These are phyloP conservation scores for Mionectes olivaceus DNA, from an alignment of 2,797 vertebrate genomes.

Conservation along the genomic window DNA sequence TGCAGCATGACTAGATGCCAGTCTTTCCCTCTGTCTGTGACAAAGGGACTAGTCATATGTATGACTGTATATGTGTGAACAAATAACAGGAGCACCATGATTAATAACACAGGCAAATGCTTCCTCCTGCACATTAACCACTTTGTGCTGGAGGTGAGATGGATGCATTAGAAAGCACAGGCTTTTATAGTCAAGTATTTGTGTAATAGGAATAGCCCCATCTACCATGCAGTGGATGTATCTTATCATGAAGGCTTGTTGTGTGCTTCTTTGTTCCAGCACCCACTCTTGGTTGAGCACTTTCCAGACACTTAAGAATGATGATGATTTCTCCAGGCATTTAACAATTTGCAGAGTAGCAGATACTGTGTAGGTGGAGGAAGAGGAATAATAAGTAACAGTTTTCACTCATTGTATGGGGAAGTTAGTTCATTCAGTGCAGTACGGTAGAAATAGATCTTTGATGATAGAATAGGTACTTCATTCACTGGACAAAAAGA, in stretches of 20 bases:
- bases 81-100: not conserved
- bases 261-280: not conserved
- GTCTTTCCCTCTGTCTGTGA: not conserved
- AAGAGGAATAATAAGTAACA: not conserved
- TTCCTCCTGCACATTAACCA: not conserved
- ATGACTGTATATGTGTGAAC: not conserved
- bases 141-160: not conserved
- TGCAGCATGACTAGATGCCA: not conserved
- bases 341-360: not conserved
- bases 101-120: not conserved
- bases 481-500: not conserved
- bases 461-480: not conserved
- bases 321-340: slow-evolving; percentile 18
- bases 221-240: not conserved
- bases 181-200: not conserved
- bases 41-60: not conserved
- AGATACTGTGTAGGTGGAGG: not conserved
- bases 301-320: slow-evolving; percentile 6
- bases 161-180: not conserved
- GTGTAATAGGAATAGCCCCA: not conserved
- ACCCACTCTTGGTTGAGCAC: not conserved
- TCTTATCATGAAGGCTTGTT: not conserved
- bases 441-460: not conserved
- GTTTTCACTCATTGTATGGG: not conserved
- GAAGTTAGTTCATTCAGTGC: not conserved